Evolutionary conservation across 2,113 vertebrate genomes (phyloP).

Genomic region (Nothobranchius furzeri): DNA sequence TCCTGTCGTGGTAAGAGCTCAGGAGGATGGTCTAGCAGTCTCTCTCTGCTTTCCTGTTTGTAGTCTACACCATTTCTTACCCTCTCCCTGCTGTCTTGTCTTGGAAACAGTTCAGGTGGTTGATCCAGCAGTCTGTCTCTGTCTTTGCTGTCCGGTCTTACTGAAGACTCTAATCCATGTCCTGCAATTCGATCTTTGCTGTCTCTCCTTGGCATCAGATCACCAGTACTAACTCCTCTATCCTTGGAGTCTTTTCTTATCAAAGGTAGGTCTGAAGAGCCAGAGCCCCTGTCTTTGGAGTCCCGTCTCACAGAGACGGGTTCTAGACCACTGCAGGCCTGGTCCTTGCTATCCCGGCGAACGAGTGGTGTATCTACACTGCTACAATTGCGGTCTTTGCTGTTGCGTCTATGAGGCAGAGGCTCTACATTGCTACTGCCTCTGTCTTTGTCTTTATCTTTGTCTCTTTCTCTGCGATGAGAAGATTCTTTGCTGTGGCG

Average conservation of each 20-base stretch:
- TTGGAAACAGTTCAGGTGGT: constrained; percentile 65
- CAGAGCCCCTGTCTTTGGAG: constrained; percentile 65
- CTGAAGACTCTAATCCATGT: constrained; percentile 57
- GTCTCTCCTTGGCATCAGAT: constrained; percentile 68
- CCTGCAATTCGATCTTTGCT: constrained; percentile 70
- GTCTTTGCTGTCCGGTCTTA: constrained; percentile 72
- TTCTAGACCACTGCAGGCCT: constrained; percentile 61
- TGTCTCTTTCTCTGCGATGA: constrained; percentile 66
- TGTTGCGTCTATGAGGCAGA: constrained; percentile 63
- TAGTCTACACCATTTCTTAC: constrained; percentile 59
- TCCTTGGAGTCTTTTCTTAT: constrained; percentile 75
- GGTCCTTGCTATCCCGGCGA: constrained; percentile 73
- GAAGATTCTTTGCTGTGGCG: constrained; percentile 75
- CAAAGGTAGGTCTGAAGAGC: constrained; percentile 47
- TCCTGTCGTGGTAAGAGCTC: constrained; percentile 72
- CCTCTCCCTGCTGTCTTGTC: constrained; percentile 73
- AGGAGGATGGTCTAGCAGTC: constrained; percentile 61
- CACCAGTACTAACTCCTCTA: constrained; percentile 71
- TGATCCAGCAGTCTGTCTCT: constrained; percentile 67
- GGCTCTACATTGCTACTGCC: constrained; percentile 60
- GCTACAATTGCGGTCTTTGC: constrained; percentile 69
- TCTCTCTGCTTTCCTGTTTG: constrained; percentile 68
- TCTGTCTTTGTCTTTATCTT: constrained; percentile 48
- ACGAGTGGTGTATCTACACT: constrained; percentile 52
- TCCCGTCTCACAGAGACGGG: constrained; percentile 52